These are phyloP conservation scores for Eurois occulta DNA, from an alignment of 2,888 invertebrate genomes.

Conservation along the genomic window DNA sequence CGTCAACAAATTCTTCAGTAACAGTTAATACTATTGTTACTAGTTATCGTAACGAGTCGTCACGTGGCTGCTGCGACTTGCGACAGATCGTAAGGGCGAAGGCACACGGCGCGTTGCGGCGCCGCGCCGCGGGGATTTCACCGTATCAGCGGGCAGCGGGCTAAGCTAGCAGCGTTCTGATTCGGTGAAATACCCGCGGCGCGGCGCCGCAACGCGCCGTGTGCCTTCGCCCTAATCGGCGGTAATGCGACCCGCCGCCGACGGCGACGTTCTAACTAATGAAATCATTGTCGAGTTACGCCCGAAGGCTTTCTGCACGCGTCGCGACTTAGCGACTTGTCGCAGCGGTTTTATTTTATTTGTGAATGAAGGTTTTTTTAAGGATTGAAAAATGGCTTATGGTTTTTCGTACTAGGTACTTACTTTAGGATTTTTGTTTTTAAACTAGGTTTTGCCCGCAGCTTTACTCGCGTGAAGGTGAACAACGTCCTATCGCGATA, in stretches of 20 bases:
- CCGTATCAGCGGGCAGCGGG: too few relatives aligned
- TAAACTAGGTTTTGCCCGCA: background rate
- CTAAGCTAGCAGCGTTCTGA: too few relatives aligned
- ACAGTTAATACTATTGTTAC: slow-evolving; percentile 33
- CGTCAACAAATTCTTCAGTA: slow-evolving; percentile 38
- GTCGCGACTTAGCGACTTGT: slow-evolving; percentile 33
- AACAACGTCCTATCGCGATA: background rate
- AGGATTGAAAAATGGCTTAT: background rate
- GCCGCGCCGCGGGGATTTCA: too few relatives aligned
- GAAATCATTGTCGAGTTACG: slow-evolving; percentile 67
- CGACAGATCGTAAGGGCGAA: slow-evolving; percentile 59
- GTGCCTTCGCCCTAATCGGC: too few relatives aligned
- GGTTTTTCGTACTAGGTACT: background rate
- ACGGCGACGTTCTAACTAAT: slow-evolving; percentile 63
- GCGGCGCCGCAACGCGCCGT: too few relatives aligned
- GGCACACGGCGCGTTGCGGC: too few relatives aligned
- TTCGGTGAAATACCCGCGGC: too few relatives aligned
- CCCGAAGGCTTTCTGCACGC: slow-evolving; percentile 51
- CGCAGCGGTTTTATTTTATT: slow-evolving; percentile 5
- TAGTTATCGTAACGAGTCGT: slow-evolving; percentile 31
- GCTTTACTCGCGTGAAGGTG: background rate
- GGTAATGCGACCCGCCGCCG: slow-evolving; percentile 59
- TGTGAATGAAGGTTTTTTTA: slow-evolving; percentile 12
- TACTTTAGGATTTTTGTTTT: background rate
- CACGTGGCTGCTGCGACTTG: slow-evolving; percentile 48